phyloP scores from a whole-genome alignment of 2,888 invertebrate genomes.

The Brachyptera putata region DNA sequence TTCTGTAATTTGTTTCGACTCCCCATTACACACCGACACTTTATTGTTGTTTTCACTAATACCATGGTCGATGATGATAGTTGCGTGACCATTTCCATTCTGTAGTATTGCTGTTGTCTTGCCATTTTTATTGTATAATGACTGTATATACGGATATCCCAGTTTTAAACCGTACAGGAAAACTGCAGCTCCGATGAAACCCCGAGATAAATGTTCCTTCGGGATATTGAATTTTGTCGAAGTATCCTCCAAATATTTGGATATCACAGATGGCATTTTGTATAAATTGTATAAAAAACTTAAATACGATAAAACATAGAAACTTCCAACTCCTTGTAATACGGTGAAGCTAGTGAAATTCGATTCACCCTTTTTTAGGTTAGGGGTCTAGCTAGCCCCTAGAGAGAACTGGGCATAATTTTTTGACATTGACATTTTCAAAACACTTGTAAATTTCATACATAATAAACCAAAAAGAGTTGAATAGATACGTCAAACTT shows the following conservation, averaged over 20 bases:
- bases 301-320: no score
- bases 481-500: no score
- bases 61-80: slow-evolving; percentile 31
- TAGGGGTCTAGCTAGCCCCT: no score
- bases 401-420: no score
- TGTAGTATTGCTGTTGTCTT: slow-evolving; percentile 40
- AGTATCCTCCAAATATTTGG: slow-evolving; percentile 59
- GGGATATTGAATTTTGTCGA: slow-evolving; percentile 54
- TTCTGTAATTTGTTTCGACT: slow-evolving; percentile 31
- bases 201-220: slow-evolving; percentile 56
- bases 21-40: background rate
- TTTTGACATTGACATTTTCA: no score
- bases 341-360: no score
- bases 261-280: slow-evolving; percentile 58
- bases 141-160: slow-evolving; percentile 56
- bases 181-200: slow-evolving; percentile 55
- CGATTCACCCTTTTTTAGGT: no score
- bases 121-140: slow-evolving; percentile 38
- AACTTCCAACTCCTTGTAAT: no score
- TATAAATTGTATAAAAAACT: background rate
- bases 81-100: slow-evolving; percentile 20
- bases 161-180: slow-evolving; percentile 58
- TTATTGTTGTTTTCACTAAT: slow-evolving; percentile 30
- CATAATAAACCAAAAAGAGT: no score
- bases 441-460: no score